Evolutionary conservation across 1,140 invertebrate species (phyloP), one percentile per base, ranked within the genome.

Genomic region (Zeugodacus cucurbitae): DNA sequence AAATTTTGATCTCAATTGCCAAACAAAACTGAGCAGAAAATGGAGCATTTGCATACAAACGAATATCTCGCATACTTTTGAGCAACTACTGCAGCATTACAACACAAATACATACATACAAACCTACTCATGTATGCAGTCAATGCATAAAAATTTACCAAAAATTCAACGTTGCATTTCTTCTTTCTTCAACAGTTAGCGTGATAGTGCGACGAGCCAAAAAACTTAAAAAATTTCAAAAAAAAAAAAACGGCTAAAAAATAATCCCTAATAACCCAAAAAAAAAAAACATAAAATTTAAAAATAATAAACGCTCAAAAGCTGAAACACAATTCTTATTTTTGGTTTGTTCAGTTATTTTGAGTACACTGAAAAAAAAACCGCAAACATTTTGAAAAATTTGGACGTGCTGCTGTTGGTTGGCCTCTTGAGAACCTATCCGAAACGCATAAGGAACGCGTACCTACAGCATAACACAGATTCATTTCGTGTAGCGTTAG

Each of bases 161-260:
- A 82, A 82, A 82, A 82, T 82, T 48, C 74, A 29, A 48, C 44
- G 41, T 11, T 82, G 74, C 74, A 44, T 82, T 54, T 82, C 34
- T 82, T 82, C 20, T 82, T 82, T 48, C n/a, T 82, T 11, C 48
- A 82, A n/a, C 74, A 74, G 67, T n/a, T 74, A 74, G 67, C 32
- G 67, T 37, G 67, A 74, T 74, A 37, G 67, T 74, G 67, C 67
- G 22, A 74, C 67, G 64, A n/a, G 67, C 67, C 67, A 74, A 74
- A 74, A 74, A 41, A 41, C 58, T 58, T 62, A 87, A 87, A 87
- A 87, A 8, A 87, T 62, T 37, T 59, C 26, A 59, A 87, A n/a
- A n/a, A n/a, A n/a, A n/a, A n/a, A n/a, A n/a, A 87, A 87, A 59
- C 32, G 59, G 29, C 22, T 87, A 59, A 87, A 86, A 87, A 87